Percentiles rank a stretch among this genome's conserved stretches.
phyloP scores from a whole-genome alignment of 35 echinoderm and acorn worm genomes.

The Diadema setosum region DNA sequence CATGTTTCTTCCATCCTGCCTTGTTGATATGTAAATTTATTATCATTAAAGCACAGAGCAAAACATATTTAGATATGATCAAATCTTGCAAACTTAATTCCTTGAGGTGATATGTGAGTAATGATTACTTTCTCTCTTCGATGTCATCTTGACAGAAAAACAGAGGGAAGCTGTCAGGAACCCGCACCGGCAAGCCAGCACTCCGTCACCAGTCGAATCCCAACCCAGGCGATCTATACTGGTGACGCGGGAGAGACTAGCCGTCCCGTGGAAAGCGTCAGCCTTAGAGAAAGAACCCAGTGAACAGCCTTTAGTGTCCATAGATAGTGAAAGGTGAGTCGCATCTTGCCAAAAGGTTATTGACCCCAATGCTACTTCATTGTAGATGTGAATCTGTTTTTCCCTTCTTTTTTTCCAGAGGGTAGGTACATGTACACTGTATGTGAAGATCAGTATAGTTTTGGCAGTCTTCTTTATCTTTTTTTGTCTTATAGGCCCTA shows the following conservation, averaged over 20 bases:
- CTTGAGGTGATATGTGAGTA: neutral
- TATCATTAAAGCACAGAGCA: too few relatives aligned
- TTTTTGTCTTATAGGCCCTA: too few relatives aligned
- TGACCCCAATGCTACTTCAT: too few relatives aligned
- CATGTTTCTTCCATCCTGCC: too few relatives aligned
- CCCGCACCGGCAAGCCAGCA: conserved; percentile 46
- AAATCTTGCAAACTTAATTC: too few relatives aligned
- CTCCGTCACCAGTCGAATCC: conserved; percentile 62
- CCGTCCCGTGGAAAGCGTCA: conserved; percentile 84
- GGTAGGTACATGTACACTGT: too few relatives aligned
- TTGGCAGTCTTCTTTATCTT: too few relatives aligned
- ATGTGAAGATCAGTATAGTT: too few relatives aligned
- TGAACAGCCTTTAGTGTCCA: conserved; percentile 91
- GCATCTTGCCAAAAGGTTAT: neutral
- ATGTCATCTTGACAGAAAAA: conserved; percentile 41
- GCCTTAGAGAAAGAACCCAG: conserved; percentile 78
- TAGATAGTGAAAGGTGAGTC: conserved; percentile 98
- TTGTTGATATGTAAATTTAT: too few relatives aligned
- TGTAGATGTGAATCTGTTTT: too few relatives aligned
- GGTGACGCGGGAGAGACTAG: conserved; percentile 83
- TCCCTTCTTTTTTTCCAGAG: too few relatives aligned
- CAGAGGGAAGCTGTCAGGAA: conserved; percentile 66
- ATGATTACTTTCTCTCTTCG: neutral
- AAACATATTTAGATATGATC: too few relatives aligned
- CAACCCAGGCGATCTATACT: conserved; percentile 77